Percentiles rank a stretch among this genome's conserved stretches.
Evolutionary conservation across 2,797 vertebrate genomes (phyloP).

Genomic region (Paramormyrops hopkinsi): DNA sequence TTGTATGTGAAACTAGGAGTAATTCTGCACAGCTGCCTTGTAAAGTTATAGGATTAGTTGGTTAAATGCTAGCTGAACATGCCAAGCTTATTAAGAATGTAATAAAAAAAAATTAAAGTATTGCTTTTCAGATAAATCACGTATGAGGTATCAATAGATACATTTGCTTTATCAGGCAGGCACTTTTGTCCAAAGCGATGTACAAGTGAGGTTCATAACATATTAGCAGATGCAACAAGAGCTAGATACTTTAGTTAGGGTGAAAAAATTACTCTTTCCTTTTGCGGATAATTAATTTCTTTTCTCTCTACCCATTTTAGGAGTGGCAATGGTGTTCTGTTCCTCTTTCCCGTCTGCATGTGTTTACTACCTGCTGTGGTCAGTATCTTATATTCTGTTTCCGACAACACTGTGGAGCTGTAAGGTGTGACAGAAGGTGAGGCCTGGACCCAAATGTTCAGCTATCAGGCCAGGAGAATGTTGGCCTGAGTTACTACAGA

Average conservation of each 20-base stretch:
- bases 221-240: neutral
- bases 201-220: neutral
- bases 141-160: neutral
- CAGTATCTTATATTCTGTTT: slow-evolving; percentile 83
- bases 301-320: slow-evolving; percentile 47
- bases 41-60: neutral
- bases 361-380: slow-evolving; percentile 85
- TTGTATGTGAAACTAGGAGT: neutral
- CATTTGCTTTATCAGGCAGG: neutral
- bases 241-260: neutral
- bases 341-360: slow-evolving; percentile 66
- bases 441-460: slow-evolving; percentile 18
- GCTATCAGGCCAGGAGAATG: slow-evolving; percentile 30
- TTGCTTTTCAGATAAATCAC: neutral
- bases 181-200: neutral
- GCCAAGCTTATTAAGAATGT: neutral
- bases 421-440: slow-evolving; percentile 50
- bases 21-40: neutral
- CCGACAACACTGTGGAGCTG: slow-evolving; percentile 79
- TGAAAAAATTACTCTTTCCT: neutral
- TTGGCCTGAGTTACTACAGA: slow-evolving; percentile 33
- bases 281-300: neutral
- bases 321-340: slow-evolving; percentile 71
- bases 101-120: neutral
- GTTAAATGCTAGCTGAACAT: neutral